Evolutionary conservation across 2,888 invertebrate genomes (phyloP).

Genomic region (Lithophane leautieri): DNA sequence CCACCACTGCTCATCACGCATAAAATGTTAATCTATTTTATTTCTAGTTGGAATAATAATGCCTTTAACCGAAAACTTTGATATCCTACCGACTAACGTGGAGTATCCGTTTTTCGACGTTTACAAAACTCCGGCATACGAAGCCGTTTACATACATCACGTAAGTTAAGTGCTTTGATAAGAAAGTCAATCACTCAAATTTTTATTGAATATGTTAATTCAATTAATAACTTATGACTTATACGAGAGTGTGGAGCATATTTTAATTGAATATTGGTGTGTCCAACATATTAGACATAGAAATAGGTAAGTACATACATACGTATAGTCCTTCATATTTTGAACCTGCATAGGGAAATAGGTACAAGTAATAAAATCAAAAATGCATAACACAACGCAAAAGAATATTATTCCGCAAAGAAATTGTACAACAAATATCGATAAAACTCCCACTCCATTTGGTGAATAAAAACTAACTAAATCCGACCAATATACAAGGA

Average conservation of each 20-base stretch:
- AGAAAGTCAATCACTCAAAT: slow-evolving; percentile 46
- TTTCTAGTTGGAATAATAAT: slow-evolving; percentile 85
- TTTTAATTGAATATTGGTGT: slow-evolving; percentile 11
- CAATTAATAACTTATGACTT: slow-evolving; percentile 18
- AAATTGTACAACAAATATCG: background rate
- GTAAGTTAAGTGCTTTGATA: slow-evolving; percentile 74
- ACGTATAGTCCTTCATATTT: background rate
- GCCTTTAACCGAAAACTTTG: slow-evolving; percentile 86
- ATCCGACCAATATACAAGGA: slow-evolving; percentile 35
- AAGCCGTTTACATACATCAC: slow-evolving; percentile 83
- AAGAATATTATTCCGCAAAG: background rate
- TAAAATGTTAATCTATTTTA: slow-evolving; percentile 11
- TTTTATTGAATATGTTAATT: slow-evolving; percentile 42
- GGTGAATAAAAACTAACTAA: slow-evolving; percentile 20
- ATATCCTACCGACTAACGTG: slow-evolving; percentile 87
- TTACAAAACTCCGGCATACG: slow-evolving; percentile 81
- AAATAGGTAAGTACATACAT: background rate
- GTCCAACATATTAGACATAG: background rate
- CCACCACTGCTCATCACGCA: background rate
- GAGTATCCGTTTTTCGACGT: slow-evolving; percentile 86
- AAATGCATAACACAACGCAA: background rate
- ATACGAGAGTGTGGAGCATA: background rate
- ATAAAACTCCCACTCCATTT: background rate
- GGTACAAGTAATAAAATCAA: background rate
- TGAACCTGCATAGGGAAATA: background rate